Evolutionary conservation across 2,888 invertebrate species (phyloP), one percentile per base, ranked within the genome.

Genomic region (Amblyjoppa proteus): DNA sequence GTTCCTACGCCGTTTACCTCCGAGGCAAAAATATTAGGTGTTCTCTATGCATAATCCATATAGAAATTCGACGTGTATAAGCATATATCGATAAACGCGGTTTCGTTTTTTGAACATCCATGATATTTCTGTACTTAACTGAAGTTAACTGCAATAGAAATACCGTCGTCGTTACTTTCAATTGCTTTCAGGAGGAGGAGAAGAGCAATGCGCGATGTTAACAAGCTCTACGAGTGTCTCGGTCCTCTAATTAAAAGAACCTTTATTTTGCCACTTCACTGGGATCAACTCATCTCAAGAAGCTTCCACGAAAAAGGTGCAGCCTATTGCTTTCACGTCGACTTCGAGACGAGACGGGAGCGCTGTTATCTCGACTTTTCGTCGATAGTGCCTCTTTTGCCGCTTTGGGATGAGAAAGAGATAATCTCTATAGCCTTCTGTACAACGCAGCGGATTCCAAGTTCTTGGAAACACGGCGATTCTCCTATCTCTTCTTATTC

Each of bases 341-440:
- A 71, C 66, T 45, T 79, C 78, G 58, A 56, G 77, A 16, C 41
- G n/a, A 56, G 70, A 64, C 28, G 20, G 56, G 73, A 66, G 28
- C 34, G 31, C 49, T 28, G 66, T 66, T 69, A 82, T 85, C 71
- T 79, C 79, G 85, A 75, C 82, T 75, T 79, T 82, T 79, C 75
- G 74, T 79, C 82, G 82, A 85, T 82, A 76, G 45, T n/a, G 61
- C 34, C 28, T 64, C n/a, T 16, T 49, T 49, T 16, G 61, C 41
- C 70, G 69, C 64, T 45, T 9, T 34, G 73, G 51, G 56, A 74
- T 34, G 61, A 61, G 20, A 61, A 70, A 70, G 58, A 85, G 84
- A 81, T 81, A 78, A 85, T 85, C 78, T 81, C 58, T 58, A 66
- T 58, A 49, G 78, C 70, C 79, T 79, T 51, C 41, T n/a, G 51